Evolutionary conservation across 2,888 invertebrate genomes (phyloP).

Genomic region (Nasonovia ribisnigri): DNA sequence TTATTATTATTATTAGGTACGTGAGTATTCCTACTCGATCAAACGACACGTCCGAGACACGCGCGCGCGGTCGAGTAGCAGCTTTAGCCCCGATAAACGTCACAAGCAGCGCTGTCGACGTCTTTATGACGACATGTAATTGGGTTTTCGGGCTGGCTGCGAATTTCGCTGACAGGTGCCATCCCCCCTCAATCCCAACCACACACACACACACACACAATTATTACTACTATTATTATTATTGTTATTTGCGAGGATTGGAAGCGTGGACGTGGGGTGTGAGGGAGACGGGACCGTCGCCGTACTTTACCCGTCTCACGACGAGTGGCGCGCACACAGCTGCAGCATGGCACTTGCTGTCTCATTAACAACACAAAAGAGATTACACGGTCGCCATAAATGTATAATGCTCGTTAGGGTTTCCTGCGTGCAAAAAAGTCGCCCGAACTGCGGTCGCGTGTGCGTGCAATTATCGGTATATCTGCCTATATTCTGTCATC

Average conservation of each 20-base stretch:
- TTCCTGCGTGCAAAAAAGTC: neutral
- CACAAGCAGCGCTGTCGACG: conserved; percentile 34
- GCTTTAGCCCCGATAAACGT: conserved; percentile 48
- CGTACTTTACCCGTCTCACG: neutral
- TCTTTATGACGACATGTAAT: conserved; percentile 18
- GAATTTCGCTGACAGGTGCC: conserved; percentile 56
- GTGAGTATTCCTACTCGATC: neutral
- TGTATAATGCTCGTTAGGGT: neutral
- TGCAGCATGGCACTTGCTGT: conserved; percentile 34
- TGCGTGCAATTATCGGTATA: neutral
- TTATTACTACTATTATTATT: conserved; percentile 24
- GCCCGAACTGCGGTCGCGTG: neutral
- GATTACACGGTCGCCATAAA: neutral
- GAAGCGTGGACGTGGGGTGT: neutral
- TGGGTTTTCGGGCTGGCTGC: neutral
- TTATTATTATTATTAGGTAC: neutral
- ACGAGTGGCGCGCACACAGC: neutral
- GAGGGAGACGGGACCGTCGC: neutral
- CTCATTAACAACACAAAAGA: conserved; percentile 44
- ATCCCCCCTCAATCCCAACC: neutral
- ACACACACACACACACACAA: neutral
- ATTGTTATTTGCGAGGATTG: neutral
- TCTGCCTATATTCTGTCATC: neutral
- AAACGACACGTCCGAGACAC: neutral
- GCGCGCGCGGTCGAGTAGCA: neutral